phyloP scores from a whole-genome alignment of 2,797 vertebrate genomes.

The Jordanella pulchra region DNA sequence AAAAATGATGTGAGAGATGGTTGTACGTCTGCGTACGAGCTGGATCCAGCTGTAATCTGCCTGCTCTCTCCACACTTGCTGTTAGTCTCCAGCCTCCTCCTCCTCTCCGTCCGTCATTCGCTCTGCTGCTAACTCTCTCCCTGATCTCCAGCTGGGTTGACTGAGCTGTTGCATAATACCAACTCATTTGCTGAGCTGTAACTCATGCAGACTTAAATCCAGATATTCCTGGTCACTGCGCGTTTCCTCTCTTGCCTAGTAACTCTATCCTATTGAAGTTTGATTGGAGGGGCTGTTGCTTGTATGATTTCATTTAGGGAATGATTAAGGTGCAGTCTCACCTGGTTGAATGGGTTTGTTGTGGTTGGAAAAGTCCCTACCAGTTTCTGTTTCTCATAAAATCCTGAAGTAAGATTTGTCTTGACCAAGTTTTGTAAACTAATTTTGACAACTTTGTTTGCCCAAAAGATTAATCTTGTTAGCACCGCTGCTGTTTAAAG shows the following conservation, averaged over 20 bases:
- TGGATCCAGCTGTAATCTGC: constrained; percentile 62
- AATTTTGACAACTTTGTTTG: neutral
- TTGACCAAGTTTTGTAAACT: neutral
- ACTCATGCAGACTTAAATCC: constrained; percentile 74
- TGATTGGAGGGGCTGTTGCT: neutral
- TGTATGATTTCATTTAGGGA: neutral
- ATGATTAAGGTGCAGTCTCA: neutral
- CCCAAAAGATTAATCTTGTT: neutral
- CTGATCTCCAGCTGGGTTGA: constrained; percentile 72
- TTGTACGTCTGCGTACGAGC: constrained; percentile 9
- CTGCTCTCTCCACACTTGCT: constrained; percentile 43
- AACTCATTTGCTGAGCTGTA: constrained; percentile 72
- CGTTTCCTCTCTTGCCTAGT: constrained; percentile 33
- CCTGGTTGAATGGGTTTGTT: neutral
- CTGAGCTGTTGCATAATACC: constrained; percentile 78
- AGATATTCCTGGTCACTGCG: constrained; percentile 60
- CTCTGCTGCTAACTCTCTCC: constrained; percentile 40
- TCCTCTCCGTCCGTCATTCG: constrained; percentile 37
- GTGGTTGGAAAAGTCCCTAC: neutral
- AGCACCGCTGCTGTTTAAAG: neutral
- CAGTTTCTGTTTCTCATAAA: neutral
- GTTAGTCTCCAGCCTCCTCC: constrained; percentile 33
- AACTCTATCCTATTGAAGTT: constrained; percentile 9
- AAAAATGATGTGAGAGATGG: constrained; percentile 20
- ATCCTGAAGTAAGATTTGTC: neutral